Evolutionary conservation across 2,113 vertebrate species (phyloP).

Genomic region (Neolamprologus variostigma): DNA sequence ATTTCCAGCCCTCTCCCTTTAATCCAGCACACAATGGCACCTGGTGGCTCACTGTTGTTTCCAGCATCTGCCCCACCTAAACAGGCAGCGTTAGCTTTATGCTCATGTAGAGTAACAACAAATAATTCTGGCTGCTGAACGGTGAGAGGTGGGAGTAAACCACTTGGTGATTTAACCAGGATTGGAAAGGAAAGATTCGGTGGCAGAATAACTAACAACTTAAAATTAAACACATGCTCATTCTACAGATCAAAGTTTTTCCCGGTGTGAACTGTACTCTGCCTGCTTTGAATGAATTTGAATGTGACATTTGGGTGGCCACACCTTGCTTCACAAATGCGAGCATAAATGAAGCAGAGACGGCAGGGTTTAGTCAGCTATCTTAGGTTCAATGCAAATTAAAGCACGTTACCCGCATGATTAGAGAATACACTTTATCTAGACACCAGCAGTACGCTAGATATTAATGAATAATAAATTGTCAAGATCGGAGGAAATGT

Average conservation of each 20-base stretch:
- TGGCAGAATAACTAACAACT: not conserved
- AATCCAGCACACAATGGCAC: not conserved
- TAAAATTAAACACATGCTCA: not conserved
- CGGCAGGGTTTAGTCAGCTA: not conserved
- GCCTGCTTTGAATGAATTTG: not conserved
- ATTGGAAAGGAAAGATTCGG: not conserved
- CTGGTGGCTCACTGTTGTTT: not conserved
- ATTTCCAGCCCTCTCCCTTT: not conserved
- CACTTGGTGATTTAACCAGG: not conserved
- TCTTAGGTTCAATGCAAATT: not conserved
- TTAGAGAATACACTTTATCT: not conserved
- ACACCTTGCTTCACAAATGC: not conserved
- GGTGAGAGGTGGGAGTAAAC: not conserved
- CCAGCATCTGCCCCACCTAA: not conserved
- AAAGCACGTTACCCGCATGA: not conserved
- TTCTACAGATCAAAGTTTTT: not conserved
- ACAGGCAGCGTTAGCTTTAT: not conserved
- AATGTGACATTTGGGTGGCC: not conserved
- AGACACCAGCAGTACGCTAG: not conserved
- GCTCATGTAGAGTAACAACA: not conserved
- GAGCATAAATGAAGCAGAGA: not conserved
- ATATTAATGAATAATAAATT: not conserved
- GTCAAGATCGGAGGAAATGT: not conserved
- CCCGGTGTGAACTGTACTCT: not conserved
- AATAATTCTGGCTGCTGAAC: not conserved